A percentile compares a stretch with the other conserved stretches of the same genome.
Conservation (phyloP, 2,888 invertebrate genomes). For the Sinohyriopsis cumingii region DNA sequence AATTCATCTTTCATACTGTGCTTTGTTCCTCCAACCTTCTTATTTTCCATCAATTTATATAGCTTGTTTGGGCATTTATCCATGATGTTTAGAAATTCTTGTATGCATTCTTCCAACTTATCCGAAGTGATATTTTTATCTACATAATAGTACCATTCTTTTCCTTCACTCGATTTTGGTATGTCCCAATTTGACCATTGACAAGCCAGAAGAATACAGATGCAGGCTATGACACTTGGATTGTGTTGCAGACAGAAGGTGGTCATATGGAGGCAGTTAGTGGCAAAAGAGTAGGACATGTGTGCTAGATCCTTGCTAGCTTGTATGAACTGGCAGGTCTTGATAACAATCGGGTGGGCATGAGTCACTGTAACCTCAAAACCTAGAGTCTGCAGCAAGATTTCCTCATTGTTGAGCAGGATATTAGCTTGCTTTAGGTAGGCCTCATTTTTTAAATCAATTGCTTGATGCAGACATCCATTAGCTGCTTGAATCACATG, state of each 20-base stretch:
- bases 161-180: constrained; percentile 93
- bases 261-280: constrained; percentile 97
- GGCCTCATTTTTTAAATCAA: constrained; percentile 84
- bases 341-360: constrained; percentile 96
- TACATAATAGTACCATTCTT: constrained; percentile 95
- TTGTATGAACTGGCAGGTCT: constrained; percentile 90
- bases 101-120: constrained; percentile 78
- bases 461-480: constrained; percentile 83
- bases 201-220: constrained; percentile 97
- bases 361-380: constrained; percentile 99
- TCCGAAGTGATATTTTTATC: constrained; percentile 91
- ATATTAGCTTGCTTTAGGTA: constrained; percentile 88
- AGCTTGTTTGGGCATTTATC: constrained; percentile 93
- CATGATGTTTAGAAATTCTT: constrained; percentile 91
- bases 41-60: constrained; percentile 75
- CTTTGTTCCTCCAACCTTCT: not conserved
- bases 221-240: constrained; percentile 97
- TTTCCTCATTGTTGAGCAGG: constrained; percentile 96
- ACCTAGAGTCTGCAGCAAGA: constrained; percentile 95
- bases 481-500: constrained; percentile 96
- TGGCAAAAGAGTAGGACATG: constrained; percentile 98
- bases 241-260: constrained; percentile 98
- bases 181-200: constrained; percentile 99
- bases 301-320: constrained; percentile 97
- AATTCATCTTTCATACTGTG: constrained; percentile 1